Base-by-base conservation (phyloP, 2,113 vertebrate genomes). In the Ptyas mucosa region DNA sequence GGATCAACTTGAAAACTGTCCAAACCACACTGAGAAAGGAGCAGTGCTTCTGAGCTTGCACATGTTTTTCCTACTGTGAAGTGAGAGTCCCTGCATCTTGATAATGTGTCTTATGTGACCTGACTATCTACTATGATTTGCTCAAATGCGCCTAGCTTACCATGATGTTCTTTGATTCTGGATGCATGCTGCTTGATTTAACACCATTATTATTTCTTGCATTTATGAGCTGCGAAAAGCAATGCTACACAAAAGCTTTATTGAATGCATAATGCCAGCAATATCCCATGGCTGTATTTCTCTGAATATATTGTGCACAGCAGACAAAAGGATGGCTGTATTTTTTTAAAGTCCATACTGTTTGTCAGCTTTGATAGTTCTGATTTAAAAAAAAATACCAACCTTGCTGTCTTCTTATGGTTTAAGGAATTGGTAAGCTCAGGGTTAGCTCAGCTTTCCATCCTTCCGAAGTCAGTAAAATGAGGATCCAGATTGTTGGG, bases 181-280 rank as follows among this genome's bases (percentile, higher is more conserved):
- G 46, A 92, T 52, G 46, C 57, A 88, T 43, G 46, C 57, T 55
- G 87, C 91, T 89, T 88, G 58, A 92, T 92, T 88, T 92, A 92
- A 88, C 51, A 92, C 51, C 58, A 88, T 92, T 92, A 54, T 88
- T 92, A 55, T 92, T 92, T 89, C 58, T 89, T 89, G 58, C 29
- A 75, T 88, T 81, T 89, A 89, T 89, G 51, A 53, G 34, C 51
- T 34, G 9, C 8, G 24, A 89, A 92, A 89, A 89, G 34, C 61
- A 89, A 46, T 23, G 43, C 15, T 18, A 18, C 58, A 88, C 29
- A 52, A 34, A 39, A 53, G 52, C 34, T 88, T 34, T 54, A 53
- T 52, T 92, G 86, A 54, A 89, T 89, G 51, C 51, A 54, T 89
- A 55, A 81, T 54, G 23, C 51, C 12, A 55, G 51, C 49, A 46